Conservation (phyloP, 2,113 vertebrate genomes). For the Cygnus buccinator region DNA sequence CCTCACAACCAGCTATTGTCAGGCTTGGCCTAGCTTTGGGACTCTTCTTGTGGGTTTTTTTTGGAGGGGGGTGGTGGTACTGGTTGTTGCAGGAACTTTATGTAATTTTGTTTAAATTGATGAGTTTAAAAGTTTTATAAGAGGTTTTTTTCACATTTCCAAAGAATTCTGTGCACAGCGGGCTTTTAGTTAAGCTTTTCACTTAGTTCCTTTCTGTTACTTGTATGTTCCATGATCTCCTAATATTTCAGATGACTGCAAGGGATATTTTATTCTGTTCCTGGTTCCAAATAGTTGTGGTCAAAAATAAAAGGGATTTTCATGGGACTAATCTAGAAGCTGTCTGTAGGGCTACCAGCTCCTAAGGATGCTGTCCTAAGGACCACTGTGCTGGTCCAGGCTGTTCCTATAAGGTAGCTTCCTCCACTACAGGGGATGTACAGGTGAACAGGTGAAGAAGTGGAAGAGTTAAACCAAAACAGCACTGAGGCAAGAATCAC, state of each 20-base stretch:
- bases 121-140: background rate
- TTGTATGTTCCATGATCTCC: rapidly evolving
- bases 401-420: background rate
- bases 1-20: slow-evolving; percentile 44
- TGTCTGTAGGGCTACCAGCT: background rate
- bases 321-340: background rate
- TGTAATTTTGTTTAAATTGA: background rate
- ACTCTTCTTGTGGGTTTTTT: background rate
- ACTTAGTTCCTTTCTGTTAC: background rate
- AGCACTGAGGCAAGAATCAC: background rate
- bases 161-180: background rate
- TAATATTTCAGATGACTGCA: background rate
- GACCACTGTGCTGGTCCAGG: background rate
- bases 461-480: background rate
- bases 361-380: background rate
- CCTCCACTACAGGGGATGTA: rapidly evolving
- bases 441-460: background rate
- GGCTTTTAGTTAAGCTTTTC: background rate
- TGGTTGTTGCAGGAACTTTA: background rate
- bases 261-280: background rate
- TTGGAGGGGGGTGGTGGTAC: background rate
- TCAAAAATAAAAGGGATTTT: background rate
- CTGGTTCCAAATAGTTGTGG: background rate
- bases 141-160: background rate
- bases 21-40: background rate